Conservation (phyloP, 2,888 invertebrate genomes). For the Lasioglossum figueresi region DNA sequence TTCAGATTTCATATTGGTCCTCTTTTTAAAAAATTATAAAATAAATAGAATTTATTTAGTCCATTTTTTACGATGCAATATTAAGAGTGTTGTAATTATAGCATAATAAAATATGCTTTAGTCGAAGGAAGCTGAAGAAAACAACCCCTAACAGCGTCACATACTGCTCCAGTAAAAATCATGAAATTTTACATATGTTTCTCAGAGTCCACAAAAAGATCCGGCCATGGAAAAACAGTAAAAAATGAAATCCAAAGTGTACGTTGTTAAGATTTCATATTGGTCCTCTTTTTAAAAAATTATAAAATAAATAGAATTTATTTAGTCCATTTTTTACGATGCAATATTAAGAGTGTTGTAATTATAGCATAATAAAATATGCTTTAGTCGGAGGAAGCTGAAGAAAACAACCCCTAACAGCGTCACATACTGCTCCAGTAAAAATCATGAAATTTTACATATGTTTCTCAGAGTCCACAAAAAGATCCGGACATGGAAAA, state of each 20-base stretch:
- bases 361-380: not conserved
- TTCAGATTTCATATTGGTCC: not conserved
- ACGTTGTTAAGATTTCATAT: not conserved
- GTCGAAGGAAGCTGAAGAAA: not conserved
- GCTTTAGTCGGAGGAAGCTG: not conserved
- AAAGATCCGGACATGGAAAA: no score
- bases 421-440: no score
- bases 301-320: not conserved
- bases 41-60: not conserved
- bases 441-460: no score
- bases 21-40: not conserved
- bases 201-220: not conserved
- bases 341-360: no score
- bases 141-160: not conserved
- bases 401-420: not conserved
- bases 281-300: not conserved
- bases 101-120: not conserved
- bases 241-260: not conserved
- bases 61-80: no score
- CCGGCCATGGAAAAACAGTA: no score
- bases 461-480: not conserved
- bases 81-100: no score
- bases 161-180: no score
- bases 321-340: no score
- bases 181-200: no score